These are phyloP conservation scores for Dioctria linearis DNA, from an alignment of 2,888 invertebrate genomes.

Conservation along the genomic window DNA sequence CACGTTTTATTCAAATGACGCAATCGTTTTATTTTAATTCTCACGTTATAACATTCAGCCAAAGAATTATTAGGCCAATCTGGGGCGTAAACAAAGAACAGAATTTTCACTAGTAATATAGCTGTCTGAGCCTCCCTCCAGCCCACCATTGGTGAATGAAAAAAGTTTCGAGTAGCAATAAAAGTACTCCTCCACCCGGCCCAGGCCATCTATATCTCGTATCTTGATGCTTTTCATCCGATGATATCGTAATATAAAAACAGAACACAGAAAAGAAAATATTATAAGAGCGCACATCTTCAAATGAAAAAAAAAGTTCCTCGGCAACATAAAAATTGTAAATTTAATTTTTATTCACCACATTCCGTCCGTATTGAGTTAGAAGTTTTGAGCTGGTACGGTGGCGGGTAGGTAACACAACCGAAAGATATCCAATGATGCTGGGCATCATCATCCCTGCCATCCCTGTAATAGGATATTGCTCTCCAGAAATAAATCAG, in stretches of 20 bases:
- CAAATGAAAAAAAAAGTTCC: constrained; percentile 6
- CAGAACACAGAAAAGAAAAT: not conserved
- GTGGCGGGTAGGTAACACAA: not conserved
- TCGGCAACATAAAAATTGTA: constrained; percentile 28
- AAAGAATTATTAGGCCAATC: constrained; percentile 16
- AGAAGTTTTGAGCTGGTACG: no score
- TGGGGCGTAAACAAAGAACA: not conserved
- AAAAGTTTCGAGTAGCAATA: not conserved
- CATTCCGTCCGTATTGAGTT: not conserved
- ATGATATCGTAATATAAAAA: no score
- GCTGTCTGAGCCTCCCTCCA: not conserved
- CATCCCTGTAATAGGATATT: constrained; percentile 6
- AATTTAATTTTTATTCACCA: constrained; percentile 29
- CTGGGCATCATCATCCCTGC: not conserved
- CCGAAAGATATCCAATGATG: no score
- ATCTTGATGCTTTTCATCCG: no score
- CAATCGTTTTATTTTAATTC: constrained; percentile 21
- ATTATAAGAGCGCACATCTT: constrained; percentile 1
- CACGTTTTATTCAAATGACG: constrained; percentile 35
- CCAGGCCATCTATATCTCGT: not conserved
- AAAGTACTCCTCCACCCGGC: not conserved
- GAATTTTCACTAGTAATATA: not conserved
- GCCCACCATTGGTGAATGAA: not conserved
- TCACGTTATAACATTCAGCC: not conserved
- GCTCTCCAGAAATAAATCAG: constrained; percentile 36